Percentiles rank a stretch among this genome's conserved stretches.
Conservation (phyloP, 2,113 vertebrate species). For the Chlorodrepanis virens region DNA sequence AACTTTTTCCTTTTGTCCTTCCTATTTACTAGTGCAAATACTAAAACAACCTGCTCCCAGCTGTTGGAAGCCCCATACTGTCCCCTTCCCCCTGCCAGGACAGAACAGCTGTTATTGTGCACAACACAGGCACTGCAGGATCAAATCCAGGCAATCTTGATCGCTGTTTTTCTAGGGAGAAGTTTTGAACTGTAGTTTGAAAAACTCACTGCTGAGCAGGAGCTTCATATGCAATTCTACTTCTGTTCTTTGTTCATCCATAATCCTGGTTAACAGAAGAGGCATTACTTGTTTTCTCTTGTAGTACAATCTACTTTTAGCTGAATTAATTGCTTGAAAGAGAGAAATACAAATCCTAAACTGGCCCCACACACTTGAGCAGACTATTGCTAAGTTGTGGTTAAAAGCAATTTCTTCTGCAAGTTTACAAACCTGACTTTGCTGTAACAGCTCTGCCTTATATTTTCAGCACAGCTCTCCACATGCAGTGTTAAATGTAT, state of each 20-base stretch:
- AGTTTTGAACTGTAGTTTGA: neutral
- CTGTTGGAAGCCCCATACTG: neutral
- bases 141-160: neutral
- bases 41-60: neutral
- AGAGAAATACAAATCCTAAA: neutral
- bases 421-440: neutral
- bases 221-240: neutral
- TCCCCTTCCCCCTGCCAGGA: neutral
- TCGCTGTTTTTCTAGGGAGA: neutral
- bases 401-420: neutral
- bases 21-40: neutral
- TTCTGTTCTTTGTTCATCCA: neutral
- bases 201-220: neutral
- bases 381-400: neutral
- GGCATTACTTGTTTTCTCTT: neutral
- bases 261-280: neutral
- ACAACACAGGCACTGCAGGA: neutral
- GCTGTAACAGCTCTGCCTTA: neutral
- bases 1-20: constrained; percentile 1
- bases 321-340: neutral
- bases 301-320: neutral
- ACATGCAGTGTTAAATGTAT: neutral
- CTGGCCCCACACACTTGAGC: neutral
- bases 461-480: neutral
- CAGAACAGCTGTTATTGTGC: neutral